Base-by-base conservation (phyloP, 2,797 vertebrate species). In the Botia almorhae region DNA sequence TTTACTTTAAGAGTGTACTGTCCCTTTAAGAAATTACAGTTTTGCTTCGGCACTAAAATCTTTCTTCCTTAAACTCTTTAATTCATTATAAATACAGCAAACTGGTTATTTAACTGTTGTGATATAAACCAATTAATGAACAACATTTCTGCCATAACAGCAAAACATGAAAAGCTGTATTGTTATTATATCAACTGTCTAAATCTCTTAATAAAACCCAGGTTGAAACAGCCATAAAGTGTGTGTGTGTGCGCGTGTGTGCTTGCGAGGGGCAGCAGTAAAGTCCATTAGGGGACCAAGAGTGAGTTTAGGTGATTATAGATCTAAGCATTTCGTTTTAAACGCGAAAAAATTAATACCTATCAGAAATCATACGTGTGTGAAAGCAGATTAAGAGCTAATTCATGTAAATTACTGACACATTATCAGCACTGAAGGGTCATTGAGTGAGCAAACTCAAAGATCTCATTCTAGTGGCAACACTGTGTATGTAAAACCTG, bases 381-480 rank as follows among this genome's bases (percentile, higher is more conserved):
- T 21, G 14, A 23, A 73, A 73, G 71, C 55, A 3, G 71, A 60
- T 73, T 73, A 73, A 60, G 19, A 1, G 33, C 33, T 73, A 43
- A 73, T 73, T n/a, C 17, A 10, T 73, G 74, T 65, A 39, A 76
- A 29, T 26, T 76, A 39, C 51, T 76, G 1, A 63, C 53, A 65
- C 39, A 63, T 50, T 48, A 65, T 53, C 16, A 21, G 12, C 46
- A 53, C 46, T 50, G n/a, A 76, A 29, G 29, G 29, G 29, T 53
- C 48, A 61, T 53, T 65, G 64, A 51, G n/a, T 39, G 26, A 53
- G 29, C 46, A 65, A 72, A 65, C 33, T 74, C 61, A 76, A 39
- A 75, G 13, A n/a, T n/a, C 29, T 29, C 29, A 2, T 29, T 36
- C 46, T 21, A 26, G 23, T 51, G 68, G 10, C 67, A 16, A 21